Conservation (phyloP, 2,888 invertebrate species). For the Papilio demoleus region DNA sequence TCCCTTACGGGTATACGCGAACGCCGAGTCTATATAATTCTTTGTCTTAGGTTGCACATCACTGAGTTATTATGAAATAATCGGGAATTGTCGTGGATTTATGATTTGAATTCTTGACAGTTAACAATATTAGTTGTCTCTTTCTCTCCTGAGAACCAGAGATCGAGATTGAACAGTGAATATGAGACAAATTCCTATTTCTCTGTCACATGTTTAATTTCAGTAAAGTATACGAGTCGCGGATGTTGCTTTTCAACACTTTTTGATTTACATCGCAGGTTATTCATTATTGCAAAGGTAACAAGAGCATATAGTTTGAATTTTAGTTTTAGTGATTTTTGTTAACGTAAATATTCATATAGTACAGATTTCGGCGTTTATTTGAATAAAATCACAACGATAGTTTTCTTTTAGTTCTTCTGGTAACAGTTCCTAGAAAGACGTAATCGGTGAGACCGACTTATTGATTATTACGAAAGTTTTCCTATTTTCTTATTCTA, state of each 20-base stretch:
- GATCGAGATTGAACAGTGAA: neutral
- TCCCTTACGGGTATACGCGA: too few relatives aligned
- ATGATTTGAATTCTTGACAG: conserved; percentile 2
- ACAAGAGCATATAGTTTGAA: neutral
- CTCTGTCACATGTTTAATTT: conserved; percentile 5
- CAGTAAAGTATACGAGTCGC: neutral
- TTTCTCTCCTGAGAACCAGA: neutral
- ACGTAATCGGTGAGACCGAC: conserved; percentile 12
- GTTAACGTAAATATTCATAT: neutral
- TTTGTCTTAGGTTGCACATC: neutral
- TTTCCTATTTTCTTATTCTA: neutral
- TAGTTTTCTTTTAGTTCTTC: conserved; percentile 2
- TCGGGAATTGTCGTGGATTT: neutral
- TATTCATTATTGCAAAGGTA: neutral
- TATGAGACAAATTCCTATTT: neutral
- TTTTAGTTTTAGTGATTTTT: neutral
- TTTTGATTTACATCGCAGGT: neutral
- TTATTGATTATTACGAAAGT: neutral
- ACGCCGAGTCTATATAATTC: too few relatives aligned
- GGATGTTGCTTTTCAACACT: neutral
- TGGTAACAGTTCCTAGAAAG: conserved; percentile 2
- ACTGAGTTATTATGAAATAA: neutral
- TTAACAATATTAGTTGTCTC: neutral
- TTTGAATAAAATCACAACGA: neutral
- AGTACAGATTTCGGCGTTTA: neutral